A percentile compares a stretch with the other conserved stretches of the same genome.
These are phyloP conservation scores for Grammomys dolichurus DNA, from an alignment of 2,113 vertebrate genomes.

Conservation along the genomic window DNA sequence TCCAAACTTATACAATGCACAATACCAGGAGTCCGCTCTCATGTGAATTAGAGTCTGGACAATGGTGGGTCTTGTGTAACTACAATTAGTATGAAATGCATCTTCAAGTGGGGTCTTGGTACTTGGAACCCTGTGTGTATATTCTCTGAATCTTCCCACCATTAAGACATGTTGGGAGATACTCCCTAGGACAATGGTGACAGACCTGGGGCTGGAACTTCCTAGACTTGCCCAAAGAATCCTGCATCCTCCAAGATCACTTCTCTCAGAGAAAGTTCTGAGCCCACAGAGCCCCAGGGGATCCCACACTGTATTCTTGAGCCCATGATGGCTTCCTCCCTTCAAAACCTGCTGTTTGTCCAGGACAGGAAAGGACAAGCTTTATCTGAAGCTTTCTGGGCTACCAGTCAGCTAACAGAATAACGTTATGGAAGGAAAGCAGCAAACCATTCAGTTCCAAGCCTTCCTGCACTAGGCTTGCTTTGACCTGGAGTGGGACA, in stretches of 20 bases:
- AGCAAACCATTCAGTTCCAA: fast-evolving
- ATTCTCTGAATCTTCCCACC: background rate
- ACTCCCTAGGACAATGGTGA: fast-evolving
- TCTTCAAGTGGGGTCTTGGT: background rate
- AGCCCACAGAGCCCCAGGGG: background rate
- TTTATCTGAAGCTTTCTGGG: fast-evolving
- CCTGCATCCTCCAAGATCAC: fast-evolving
- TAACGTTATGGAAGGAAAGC: background rate
- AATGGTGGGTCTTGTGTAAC: background rate
- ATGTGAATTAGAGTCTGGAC: fast-evolving
- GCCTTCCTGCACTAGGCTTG: background rate
- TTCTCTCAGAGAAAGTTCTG: background rate
- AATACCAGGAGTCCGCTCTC: fast-evolving
- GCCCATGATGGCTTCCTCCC: background rate
- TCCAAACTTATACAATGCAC: fast-evolving
- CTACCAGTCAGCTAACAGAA: fast-evolving
- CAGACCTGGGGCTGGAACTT: background rate
- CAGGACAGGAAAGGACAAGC: background rate
- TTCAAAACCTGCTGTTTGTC: fast-evolving
- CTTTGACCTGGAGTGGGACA: fast-evolving
- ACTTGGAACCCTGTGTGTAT: no score
- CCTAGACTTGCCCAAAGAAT: fast-evolving
- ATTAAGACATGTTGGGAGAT: fast-evolving
- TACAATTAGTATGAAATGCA: background rate
- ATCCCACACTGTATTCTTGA: background rate